phyloP scores from a whole-genome alignment of 1,140 invertebrate species.

The Drosophila sp. region DNA sequence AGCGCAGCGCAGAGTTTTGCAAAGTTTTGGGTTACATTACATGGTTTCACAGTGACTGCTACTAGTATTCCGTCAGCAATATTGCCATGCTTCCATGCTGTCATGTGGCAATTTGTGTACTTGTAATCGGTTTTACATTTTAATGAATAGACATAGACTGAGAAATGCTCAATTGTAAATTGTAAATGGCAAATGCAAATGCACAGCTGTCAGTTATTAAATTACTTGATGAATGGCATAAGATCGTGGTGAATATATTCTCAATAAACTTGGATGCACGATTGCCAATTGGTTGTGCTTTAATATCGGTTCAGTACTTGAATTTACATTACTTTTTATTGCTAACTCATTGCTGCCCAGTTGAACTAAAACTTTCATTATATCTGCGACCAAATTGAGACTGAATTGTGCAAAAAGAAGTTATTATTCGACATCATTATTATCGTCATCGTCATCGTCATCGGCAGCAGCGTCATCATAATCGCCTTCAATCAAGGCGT shows the following conservation, averaged over 20 bases:
- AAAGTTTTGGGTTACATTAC: conserved; percentile 57
- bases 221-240: conserved; percentile 71
- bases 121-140: conserved; percentile 46
- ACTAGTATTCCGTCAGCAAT: conserved; percentile 48
- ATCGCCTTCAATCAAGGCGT: conserved; percentile 22
- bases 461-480: conserved; percentile 1
- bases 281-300: conserved; percentile 45
- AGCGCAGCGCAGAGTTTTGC: conserved; percentile 13
- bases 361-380: conserved; percentile 22
- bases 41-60: conserved; percentile 44
- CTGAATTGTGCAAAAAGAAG: conserved; percentile 15
- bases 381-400: conserved; percentile 1
- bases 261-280: conserved; percentile 21
- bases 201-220: conserved; percentile 60
- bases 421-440: conserved; percentile 31
- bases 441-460: neutral
- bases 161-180: conserved; percentile 2
- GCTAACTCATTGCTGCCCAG: conserved; percentile 21
- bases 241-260: conserved; percentile 40
- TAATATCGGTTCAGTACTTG: conserved; percentile 7
- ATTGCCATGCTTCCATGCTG: conserved; percentile 25
- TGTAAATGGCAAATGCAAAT: conserved; percentile 52
- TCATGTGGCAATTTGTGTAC: conserved; percentile 47
- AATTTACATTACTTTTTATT: conserved; percentile 15
- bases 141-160: conserved; percentile 31